A percentile compares a stretch with the other conserved stretches of the same genome.
Evolutionary conservation across 53 echinoderm and acorn worm species (phyloP).

Genomic region (Astropecten irregularis): DNA sequence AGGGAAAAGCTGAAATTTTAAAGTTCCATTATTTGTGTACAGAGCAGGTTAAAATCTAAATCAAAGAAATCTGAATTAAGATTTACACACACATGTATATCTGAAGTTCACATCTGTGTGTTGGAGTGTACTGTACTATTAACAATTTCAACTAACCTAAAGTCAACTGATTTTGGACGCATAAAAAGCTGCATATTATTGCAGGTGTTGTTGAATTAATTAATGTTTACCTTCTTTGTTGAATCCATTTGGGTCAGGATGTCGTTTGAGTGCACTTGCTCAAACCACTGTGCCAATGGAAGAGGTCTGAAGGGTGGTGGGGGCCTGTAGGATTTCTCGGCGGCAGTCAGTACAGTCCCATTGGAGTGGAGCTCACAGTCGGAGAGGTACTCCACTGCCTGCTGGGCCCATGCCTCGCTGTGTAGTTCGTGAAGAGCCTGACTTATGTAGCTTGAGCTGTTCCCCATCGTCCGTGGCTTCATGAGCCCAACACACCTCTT

Average conservation of each 20-base stretch:
- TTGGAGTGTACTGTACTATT: too few species aligned
- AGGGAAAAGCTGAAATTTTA: too few species aligned
- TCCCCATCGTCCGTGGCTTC: slow-evolving; percentile 56
- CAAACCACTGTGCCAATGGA: slow-evolving; percentile 60
- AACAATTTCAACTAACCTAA: too few species aligned
- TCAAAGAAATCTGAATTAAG: too few species aligned
- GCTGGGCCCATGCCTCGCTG: slow-evolving; percentile 64
- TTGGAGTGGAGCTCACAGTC: slow-evolving; percentile 47
- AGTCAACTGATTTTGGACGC: too few species aligned
- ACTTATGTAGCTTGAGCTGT: slow-evolving; percentile 55
- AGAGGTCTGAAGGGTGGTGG: slow-evolving; percentile 32
- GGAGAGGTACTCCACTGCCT: slow-evolving; percentile 27
- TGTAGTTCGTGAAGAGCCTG: slow-evolving; percentile 56
- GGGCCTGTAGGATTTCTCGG: background rate
- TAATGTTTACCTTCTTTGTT: too few species aligned
- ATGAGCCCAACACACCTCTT: slow-evolving; percentile 53
- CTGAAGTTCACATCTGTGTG: too few species aligned
- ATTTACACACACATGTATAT: too few species aligned
- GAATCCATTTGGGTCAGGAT: background rate
- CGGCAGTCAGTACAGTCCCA: background rate
- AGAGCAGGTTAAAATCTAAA: too few species aligned
- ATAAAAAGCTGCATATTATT: too few species aligned
- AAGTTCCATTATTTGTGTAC: too few species aligned
- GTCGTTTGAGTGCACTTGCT: slow-evolving; percentile 36
- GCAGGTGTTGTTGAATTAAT: too few species aligned